These are phyloP conservation scores for Scrobipalpa atriplicella DNA, from an alignment of 2,888 invertebrate genomes.

Conservation along the genomic window DNA sequence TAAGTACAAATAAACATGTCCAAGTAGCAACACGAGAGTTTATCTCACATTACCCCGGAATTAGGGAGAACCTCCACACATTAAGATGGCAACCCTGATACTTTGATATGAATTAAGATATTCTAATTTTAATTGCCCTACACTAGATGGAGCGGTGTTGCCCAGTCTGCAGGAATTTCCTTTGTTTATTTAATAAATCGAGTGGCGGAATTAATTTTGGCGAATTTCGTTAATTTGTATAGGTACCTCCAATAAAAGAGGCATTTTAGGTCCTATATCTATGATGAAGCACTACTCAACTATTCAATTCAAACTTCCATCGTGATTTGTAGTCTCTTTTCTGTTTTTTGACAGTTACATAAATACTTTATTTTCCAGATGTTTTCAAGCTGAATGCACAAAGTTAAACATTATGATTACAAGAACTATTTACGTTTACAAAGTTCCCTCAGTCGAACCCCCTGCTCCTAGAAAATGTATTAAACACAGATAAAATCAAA, in stretches of 20 bases:
- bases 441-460: not conserved
- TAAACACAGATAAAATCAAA: slow-evolving; percentile 69
- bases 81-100: slow-evolving; percentile 82
- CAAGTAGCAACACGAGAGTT: slow-evolving; percentile 59
- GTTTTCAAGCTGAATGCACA: not conserved
- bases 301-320: too few relatives aligned
- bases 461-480: slow-evolving; percentile 59
- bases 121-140: slow-evolving; percentile 84
- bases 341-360: too few relatives aligned
- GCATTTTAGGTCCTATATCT: too few relatives aligned
- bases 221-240: not conserved
- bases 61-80: slow-evolving; percentile 78
- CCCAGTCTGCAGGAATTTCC: slow-evolving; percentile 39
- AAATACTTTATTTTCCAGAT: too few relatives aligned
- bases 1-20: slow-evolving; percentile 76
- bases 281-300: too few relatives aligned
- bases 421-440: not conserved
- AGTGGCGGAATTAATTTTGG: not conserved
- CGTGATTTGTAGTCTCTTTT: too few relatives aligned
- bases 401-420: not conserved
- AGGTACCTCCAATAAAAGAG: too few relatives aligned
- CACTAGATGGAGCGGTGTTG: slow-evolving; percentile 48
- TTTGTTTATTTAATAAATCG: slow-evolving; percentile 37
- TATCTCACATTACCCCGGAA: slow-evolving; percentile 75
- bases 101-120: slow-evolving; percentile 88